A percentile compares a stretch with the other conserved stretches of the same genome.
Evolutionary conservation across 30 jellyfish, hydroid and myxozoan species (phyloP).

Genomic region (Cassiopea andromeda): DNA sequence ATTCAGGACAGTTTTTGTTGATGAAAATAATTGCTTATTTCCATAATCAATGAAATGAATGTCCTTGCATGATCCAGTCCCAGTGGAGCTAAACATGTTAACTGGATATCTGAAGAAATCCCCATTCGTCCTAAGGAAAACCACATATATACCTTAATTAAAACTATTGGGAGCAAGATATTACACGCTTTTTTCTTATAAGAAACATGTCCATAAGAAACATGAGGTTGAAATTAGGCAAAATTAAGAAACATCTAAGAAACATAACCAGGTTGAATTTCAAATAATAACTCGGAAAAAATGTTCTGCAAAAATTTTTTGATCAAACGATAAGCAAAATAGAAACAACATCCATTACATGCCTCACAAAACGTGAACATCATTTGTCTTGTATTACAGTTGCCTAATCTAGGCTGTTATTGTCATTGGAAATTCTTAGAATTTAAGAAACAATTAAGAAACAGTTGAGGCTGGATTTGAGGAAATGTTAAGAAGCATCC

Average conservation of each 20-base stretch:
- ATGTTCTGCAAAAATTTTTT: too few species aligned
- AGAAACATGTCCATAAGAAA: background rate
- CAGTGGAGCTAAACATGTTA: constrained; percentile 67
- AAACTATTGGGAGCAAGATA: background rate
- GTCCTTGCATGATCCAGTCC: constrained; percentile 71
- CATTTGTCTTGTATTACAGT: background rate
- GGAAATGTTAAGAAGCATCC: background rate
- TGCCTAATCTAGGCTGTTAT: background rate
- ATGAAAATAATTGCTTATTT: constrained; percentile 74
- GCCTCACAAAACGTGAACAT: background rate
- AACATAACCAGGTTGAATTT: too few species aligned
- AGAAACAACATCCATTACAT: too few species aligned
- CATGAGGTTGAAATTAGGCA: too few species aligned
- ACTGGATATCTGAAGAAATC: constrained; percentile 85
- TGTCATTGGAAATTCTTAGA: background rate
- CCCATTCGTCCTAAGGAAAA: constrained; percentile 45
- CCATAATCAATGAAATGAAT: constrained; percentile 81
- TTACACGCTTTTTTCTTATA: too few species aligned
- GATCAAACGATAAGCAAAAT: too few species aligned
- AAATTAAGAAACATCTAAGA: too few species aligned
- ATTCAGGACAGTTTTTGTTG: constrained; percentile 69
- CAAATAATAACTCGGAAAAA: too few species aligned
- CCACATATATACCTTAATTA: background rate
- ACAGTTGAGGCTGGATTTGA: background rate
- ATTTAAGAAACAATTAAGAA: background rate